Base-by-base conservation (phyloP, 1,140 invertebrate species). In the Rhysida immarginata region DNA sequence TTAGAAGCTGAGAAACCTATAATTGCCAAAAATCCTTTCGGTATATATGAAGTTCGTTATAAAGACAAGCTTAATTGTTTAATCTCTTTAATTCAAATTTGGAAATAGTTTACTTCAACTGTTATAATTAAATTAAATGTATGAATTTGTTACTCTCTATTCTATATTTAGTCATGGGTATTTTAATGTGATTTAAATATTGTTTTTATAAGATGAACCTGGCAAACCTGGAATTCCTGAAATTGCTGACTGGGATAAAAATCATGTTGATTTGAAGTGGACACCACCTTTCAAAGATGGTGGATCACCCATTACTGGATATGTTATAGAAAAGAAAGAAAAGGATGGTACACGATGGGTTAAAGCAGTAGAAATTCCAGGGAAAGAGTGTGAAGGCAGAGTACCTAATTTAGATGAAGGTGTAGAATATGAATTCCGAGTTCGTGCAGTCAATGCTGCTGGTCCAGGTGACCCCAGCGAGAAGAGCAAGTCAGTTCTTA, bases 11-110 rank as follows among this genome's bases (percentile, higher is more conserved):
- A 89, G 45, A 80, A 89, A 59, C 81, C 85, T 18, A 90, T 96
- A 57, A 78, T 96, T 60, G 95, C 95, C 21, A 97, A 97, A 73
- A 96, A 98, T 87, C 93, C 93, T 63, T 99, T 90, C 69, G 90
- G 85, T 89, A n/a, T n/a, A n/a, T n/a, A n/a, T n/a, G n/a, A n/a
- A n/a, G n/a, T n/a, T n/a, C n/a, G n/a, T n/a, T n/a, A n/a, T n/a
- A n/a, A n/a, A n/a, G n/a, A n/a, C n/a, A n/a, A n/a, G n/a, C n/a
- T n/a, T n/a, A n/a, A n/a, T n/a, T n/a, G n/a, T n/a, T n/a, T n/a
- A n/a, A n/a, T n/a, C n/a, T n/a, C n/a, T n/a, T n/a, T n/a, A n/a
- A n/a, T n/a, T n/a, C n/a, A n/a, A n/a, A n/a, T n/a, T n/a, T n/a
- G n/a, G n/a, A n/a, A n/a, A n/a, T n/a, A n/a, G n/a, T n/a, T n/a